Evolutionary conservation across 2,888 invertebrate genomes (phyloP), one percentile per base, ranked within the genome.

Genomic region (Watsonalla cultraria): DNA sequence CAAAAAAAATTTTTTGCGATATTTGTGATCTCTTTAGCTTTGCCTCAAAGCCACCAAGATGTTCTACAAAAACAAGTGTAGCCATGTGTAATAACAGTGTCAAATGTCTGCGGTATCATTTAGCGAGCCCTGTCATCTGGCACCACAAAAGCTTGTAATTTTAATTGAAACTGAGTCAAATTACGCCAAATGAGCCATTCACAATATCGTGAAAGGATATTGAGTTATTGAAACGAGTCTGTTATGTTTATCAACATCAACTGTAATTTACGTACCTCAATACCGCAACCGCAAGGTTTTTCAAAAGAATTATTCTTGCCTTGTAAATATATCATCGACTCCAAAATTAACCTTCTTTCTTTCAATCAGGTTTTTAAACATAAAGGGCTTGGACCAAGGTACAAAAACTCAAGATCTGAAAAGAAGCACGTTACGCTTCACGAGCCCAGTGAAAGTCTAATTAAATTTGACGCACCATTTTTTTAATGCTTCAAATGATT

Each of bases 161-260:
- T 50, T 60, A 61, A 65, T 65, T 63, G 57, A 57, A 63, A 63
- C 54, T 60, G 58, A 60, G 54, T 53, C 45, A 63, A 65, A 63
- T 62, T 63, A 51, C 55, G n/a, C 52, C 15, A 54, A 61, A 61
- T 57, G 51, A 61, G 46, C 52, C 53, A 46, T 57, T 51, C 52
- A 55, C 53, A 53, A 48, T 15, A 53, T 35, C 51, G 47, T 61
- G 51, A 54, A 52, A 45, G 56, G 52, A 57, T 54, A 61, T 57
- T 61, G 53, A 63, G 53, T 55, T 54, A 61, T 63, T 63, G 59
- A 59, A 58, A 58, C 53, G 33, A 54, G 52, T 48, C 14, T 13
- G 13, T 13, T 35, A 35, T 35, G 35, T 48, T n/a, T 35, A 7
- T 11, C 13, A 15, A 39, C 49, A 37, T 9, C 9, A 11, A 11